These are phyloP conservation scores for Alces alces DNA, from an alignment of 2,113 vertebrate genomes.

Conservation along the genomic window DNA sequence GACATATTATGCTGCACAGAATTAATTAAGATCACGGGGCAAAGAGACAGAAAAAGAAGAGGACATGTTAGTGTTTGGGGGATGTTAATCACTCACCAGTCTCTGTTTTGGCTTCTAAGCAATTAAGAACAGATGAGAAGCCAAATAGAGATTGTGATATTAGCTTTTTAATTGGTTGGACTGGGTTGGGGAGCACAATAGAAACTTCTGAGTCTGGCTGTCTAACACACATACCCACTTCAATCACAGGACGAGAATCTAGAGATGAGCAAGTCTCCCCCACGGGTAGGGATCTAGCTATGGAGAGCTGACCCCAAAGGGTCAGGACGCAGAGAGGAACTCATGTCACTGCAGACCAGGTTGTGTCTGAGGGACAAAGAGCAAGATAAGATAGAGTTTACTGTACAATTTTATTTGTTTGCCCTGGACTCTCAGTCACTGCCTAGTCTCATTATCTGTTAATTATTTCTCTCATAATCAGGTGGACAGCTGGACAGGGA, in stretches of 20 bases:
- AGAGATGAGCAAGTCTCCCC: background rate
- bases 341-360: no score
- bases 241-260: background rate
- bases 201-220: background rate
- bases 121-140: conserved; percentile 53
- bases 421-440: background rate
- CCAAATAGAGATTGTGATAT: conserved; percentile 32
- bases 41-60: conserved; percentile 41
- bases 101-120: conserved; percentile 57
- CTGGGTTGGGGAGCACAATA: background rate
- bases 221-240: background rate
- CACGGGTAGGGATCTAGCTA: no score
- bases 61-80: conserved; percentile 41
- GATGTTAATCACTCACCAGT: conserved; percentile 47
- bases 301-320: fast-evolving
- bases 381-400: background rate
- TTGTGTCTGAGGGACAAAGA: background rate
- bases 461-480: background rate
- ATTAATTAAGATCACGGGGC: conserved; percentile 61
- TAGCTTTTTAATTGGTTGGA: conserved; percentile 48
- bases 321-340: background rate
- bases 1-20: background rate
- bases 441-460: background rate
- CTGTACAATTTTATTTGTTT: background rate
- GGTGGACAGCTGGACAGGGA: no score